These are phyloP conservation scores for Sparus aurata DNA, from an alignment of 2,797 vertebrate species.

Conservation along the genomic window DNA sequence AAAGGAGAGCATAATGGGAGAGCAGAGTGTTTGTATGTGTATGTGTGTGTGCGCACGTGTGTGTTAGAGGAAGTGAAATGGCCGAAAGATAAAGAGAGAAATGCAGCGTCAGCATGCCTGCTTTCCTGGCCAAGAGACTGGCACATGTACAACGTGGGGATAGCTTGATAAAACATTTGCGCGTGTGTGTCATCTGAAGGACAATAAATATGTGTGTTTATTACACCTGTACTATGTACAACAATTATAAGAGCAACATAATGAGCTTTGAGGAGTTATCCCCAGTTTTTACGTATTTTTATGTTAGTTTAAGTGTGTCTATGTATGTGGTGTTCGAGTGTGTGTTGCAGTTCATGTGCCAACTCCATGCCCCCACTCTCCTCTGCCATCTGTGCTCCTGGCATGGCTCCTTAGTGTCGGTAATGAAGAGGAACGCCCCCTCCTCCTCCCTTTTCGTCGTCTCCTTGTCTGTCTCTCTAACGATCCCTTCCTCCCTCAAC, in stretches of 20 bases:
- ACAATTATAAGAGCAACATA: conserved; percentile 24
- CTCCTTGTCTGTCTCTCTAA: conserved; percentile 18
- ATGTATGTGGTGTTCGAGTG: conserved; percentile 23
- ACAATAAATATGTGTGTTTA: background rate
- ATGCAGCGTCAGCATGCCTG: conserved; percentile 58
- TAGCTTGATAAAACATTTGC: background rate
- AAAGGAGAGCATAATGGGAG: background rate
- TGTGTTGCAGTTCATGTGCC: conserved; percentile 56
- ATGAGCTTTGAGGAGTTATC: conserved; percentile 31
- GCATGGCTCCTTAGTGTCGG: conserved; percentile 66
- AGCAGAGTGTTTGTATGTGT: conserved; percentile 11
- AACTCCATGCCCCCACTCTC: conserved; percentile 59
- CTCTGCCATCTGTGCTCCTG: conserved; percentile 79
- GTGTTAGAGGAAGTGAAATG: conserved; percentile 11
- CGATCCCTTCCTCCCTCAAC: conserved; percentile 28
- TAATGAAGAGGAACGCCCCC: conserved; percentile 70
- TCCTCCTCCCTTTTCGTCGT: background rate
- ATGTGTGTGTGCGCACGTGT: conserved; percentile 15
- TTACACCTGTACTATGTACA: conserved; percentile 19
- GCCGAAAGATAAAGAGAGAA: conserved; percentile 37
- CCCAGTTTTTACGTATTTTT: conserved; percentile 35
- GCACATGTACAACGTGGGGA: conserved; percentile 6
- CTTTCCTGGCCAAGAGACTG: conserved; percentile 32
- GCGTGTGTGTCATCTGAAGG: conserved; percentile 6
- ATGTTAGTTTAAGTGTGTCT: conserved; percentile 10